Evolutionary conservation across 2,888 invertebrate genomes (phyloP), one percentile per base, ranked within the genome.

Genomic region (Heliconius sara): DNA sequence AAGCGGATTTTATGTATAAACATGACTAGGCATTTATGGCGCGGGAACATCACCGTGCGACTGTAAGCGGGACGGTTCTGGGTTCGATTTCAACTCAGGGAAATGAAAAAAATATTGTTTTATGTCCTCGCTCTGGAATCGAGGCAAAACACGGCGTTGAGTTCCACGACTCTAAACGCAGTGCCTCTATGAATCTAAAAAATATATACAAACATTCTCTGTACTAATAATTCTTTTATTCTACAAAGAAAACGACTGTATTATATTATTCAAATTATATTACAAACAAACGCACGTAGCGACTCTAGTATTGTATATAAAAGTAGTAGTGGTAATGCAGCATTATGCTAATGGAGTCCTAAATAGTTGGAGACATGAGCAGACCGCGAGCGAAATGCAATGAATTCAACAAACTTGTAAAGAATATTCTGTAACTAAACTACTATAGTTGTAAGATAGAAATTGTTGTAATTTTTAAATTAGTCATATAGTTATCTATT

Each of bases 321-420:
- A 66, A 43, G 79, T 57, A 47, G 74, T 60, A 34, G 67, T 27
- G 75, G 88, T 88, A 91, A 92, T 90, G 89, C 89, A 88, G 89
- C 88, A 91, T 91, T 92, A 92, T 92, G 92, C 88, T 91, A 92
- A 92, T 92, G 75, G 25, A 75, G 88, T 87, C 89, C 91, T 91
- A 92, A 93, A 92, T 92, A 92, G 91, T 90, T 89, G 88, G 89
- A 91, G 90, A 92, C 91, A 92, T 92, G 90, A 92, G 90, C 89
- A 88, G 88, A 88, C 87, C 86, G 88, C 88, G 89, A 88, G 90
- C 91, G 91, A 91, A 92, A 91, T 92, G 90, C 89, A 86, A 86
- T 82, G 86, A 88, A 88, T 89, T 86, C 83, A 86, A 84, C 86
- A 60, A 39, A 60, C 19, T 73, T 76, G 92, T 92, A 91, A 90